Base-by-base conservation (phyloP, 2,113 vertebrate species). In the Lamprotornis superbus region DNA sequence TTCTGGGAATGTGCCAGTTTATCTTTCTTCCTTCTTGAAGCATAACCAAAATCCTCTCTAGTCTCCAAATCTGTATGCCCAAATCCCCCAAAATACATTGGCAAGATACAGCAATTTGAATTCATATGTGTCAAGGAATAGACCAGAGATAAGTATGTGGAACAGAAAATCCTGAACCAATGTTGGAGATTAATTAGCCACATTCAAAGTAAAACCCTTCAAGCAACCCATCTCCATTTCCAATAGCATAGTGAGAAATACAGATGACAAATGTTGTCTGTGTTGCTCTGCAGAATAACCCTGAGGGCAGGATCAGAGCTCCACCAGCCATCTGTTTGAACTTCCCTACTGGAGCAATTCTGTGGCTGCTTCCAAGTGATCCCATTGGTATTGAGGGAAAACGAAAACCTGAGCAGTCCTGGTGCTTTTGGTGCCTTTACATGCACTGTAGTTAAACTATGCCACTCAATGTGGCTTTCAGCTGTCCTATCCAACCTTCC, bases 221-320 rank as follows among this genome's bases (percentile, higher is more conserved):
- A 77, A 95, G 89, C 90, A 90, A 81, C 59, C 52, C 56, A 65
- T 57, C 46, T 92, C 73, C 9, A 47, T 81, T 94, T 93, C 89
- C 79, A 88, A 27, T 80, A 65, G n/a, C 67, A 69, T 0, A 88
- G 83, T 55, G 83, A 90, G 86, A 90, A 94, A 95, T 50, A 42
- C 35, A 89, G 68, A 92, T 81, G 44, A 90, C 76, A 92, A 90
- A 90, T 67, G 46, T 40, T 85, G 71, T 74, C 86, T 86, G 10
- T 59, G 47, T 50, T 90, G 88, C 59, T 96, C 35, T 93, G 89
- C 68, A 86, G 86, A 92, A 90, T 39, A 57, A 88, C 76, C 93
- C 96, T 17, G 39, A 77, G 86, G 93, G 86, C 68, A 87, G 71
- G 76, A 94, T 90, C 86, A 93, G 79, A 90, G 90, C 90, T 93